phyloP scores from a whole-genome alignment of 1,140 invertebrate species.

The Apis cerana region DNA sequence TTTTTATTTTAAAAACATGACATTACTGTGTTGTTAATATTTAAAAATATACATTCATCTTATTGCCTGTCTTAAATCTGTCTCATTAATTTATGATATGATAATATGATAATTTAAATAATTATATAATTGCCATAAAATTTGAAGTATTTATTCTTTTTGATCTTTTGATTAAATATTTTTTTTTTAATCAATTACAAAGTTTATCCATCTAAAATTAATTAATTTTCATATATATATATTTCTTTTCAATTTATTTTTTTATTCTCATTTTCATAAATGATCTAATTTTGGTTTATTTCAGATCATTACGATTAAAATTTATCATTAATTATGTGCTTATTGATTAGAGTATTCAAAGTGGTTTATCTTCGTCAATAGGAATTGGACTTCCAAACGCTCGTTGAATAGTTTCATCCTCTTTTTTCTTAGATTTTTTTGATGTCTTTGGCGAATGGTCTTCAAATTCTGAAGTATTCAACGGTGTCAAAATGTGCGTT shows the following conservation, averaged over 20 bases:
- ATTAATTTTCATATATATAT: background rate
- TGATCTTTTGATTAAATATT: background rate
- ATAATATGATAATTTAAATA: background rate
- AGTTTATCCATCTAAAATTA: background rate
- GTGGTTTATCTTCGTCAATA: constrained; percentile 58
- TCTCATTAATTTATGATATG: too few relatives aligned
- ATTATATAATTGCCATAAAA: background rate
- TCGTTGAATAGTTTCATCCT: constrained; percentile 45
- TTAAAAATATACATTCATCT: background rate
- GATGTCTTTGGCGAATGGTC: background rate
- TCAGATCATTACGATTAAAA: background rate
- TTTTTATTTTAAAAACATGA: constrained; percentile 8
- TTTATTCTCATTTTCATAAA: background rate
- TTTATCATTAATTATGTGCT: background rate
- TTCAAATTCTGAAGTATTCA: constrained; percentile 26
- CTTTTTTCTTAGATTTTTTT: constrained; percentile 29
- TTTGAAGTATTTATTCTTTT: background rate
- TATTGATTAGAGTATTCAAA: constrained; percentile 19
- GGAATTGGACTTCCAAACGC: constrained; percentile 72
- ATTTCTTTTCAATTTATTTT: background rate
- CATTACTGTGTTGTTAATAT: background rate
- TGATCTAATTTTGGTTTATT: background rate
- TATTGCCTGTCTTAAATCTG: background rate
- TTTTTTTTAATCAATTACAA: background rate
- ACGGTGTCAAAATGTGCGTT: constrained; percentile 51